Percentiles rank a stretch among this genome's conserved stretches.
These are phyloP conservation scores for Brevimyrus niger DNA, from an alignment of 2,113 vertebrate species.

Conservation along the genomic window DNA sequence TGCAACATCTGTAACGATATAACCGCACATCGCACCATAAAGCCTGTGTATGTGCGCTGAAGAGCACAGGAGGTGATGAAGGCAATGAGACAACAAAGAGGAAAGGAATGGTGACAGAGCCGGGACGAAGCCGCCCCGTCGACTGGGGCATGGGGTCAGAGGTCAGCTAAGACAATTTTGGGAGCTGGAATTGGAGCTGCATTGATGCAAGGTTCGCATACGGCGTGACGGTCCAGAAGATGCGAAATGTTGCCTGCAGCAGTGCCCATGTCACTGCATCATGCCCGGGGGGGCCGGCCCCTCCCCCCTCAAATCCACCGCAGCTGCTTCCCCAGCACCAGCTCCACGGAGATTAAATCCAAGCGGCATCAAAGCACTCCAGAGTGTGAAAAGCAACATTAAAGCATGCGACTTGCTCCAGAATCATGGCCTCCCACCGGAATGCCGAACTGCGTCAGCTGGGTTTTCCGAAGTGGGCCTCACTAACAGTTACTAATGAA, in stretches of 20 bases:
- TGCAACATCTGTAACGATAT: not conserved
- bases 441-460: not conserved
- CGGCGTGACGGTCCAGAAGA: not conserved
- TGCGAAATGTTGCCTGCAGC: not conserved
- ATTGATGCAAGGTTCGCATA: not conserved
- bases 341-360: not conserved
- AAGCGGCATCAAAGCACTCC: not conserved
- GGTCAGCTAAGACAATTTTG: not conserved
- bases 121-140: not conserved
- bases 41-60: not conserved
- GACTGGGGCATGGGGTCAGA: not conserved
- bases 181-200: not conserved
- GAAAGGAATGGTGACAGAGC: not conserved
- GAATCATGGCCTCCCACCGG: not conserved
- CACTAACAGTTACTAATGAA: slow-evolving; percentile 2
- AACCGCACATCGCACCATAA: not conserved
- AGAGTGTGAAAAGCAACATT: not conserved
- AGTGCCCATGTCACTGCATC: not conserved
- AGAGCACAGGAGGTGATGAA: not conserved
- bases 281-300: not conserved
- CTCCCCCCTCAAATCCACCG: not conserved
- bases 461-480: not conserved
- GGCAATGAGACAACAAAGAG: not conserved
- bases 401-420: not conserved
- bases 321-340: not conserved